Base-by-base conservation (phyloP, 2,113 vertebrate species). In the Tragelaphus buxtoni region DNA sequence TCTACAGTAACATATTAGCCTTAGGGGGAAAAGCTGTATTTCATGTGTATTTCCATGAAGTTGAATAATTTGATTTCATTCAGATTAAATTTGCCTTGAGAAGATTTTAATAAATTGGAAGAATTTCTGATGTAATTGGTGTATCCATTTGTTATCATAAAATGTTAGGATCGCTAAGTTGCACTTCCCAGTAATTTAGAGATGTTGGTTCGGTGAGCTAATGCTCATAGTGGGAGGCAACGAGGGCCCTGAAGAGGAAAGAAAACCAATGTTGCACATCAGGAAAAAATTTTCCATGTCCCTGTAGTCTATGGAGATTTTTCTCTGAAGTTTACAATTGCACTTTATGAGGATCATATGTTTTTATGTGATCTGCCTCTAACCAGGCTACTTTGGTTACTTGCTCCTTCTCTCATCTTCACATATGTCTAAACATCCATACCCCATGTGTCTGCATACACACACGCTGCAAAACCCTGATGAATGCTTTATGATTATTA, bases 181-280 rank as follows among this genome's bases (percentile, higher is more conserved):
- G 20, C 17, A 45, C 55, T 26, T 51, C 85, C 7, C 32, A 3
- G 6, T 3, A 3, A 39, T 60, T 14, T 35, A 4, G 16, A 20
- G 47, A 45, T 45, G 51, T 14, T 10, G 30, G 32, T 17, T 22
- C n/a, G 10, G 28, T 12, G 24, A 45, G 61, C 7, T 45, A 16
- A 10, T 24, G 51, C 13, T 20, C 8, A 10, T 8, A 13, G 81
- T 49, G 69, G 69, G 69, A 74, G 10, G 35, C 22, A 74, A 42
- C 3, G 3, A 74, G 69, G 39, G 39, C 39, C 69, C 39, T 26
- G 39, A 42, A 74, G 55, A 58, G 58, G 10, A 11, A 35, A 65
- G 26, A 5, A 58, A 49, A 28, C 2, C 0, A 28, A 49, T 30
- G 3, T 4, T 49, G 26, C 10, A 3, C 2, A 0, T 20, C 16